Conservation (phyloP, 2,113 vertebrate genomes). For the Ramphastos sulfuratus region DNA sequence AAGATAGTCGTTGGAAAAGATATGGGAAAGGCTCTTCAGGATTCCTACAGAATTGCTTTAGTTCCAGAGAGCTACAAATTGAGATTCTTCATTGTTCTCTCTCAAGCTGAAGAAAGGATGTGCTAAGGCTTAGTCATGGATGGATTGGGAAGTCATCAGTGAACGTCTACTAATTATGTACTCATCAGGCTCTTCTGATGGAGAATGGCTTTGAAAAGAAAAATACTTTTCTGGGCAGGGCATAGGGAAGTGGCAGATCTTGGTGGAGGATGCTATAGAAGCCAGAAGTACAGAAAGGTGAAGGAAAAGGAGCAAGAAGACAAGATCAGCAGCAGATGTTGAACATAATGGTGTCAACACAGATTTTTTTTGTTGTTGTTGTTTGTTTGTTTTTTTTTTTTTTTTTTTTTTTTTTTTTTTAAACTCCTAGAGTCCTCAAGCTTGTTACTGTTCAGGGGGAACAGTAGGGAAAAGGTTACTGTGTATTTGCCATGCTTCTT, state of each 20-base stretch:
- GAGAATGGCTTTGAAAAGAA: neutral
- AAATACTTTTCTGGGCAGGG: neutral
- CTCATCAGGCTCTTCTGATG: neutral
- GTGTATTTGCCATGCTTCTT: neutral
- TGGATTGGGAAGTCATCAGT: neutral
- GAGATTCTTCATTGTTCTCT: neutral
- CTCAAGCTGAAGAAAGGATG: neutral
- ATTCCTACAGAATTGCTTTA: neutral
- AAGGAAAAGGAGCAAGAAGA: neutral
- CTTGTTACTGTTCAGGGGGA: too few species aligned
- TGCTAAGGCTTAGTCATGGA: neutral
- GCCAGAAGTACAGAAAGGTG: neutral
- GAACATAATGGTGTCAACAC: neutral
- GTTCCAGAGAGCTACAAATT: neutral
- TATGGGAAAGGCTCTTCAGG: neutral
- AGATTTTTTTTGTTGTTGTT: too few species aligned
- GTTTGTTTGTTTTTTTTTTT: too few species aligned
- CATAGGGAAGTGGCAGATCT: neutral
- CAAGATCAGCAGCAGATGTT: neutral
- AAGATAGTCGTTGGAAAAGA: neutral
- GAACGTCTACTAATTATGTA: neutral
- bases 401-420: too few species aligned
- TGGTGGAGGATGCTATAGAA: neutral
- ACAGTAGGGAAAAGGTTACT: neutral
- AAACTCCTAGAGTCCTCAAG: neutral